Base-by-base conservation (phyloP, 2,888 invertebrate genomes). In the Drosophila tanythrix region DNA sequence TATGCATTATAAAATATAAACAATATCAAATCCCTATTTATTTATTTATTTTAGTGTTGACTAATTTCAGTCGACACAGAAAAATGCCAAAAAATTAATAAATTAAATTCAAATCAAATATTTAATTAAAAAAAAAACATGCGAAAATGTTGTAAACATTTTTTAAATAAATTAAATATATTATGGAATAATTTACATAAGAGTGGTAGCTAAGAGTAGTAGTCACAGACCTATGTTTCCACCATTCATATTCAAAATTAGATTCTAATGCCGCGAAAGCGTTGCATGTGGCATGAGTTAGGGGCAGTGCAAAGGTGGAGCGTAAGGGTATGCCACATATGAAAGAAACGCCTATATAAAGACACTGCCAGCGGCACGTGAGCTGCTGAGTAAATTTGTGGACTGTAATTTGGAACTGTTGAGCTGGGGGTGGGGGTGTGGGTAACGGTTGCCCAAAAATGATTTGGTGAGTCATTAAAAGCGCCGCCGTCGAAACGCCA, bases 401-500 rank as follows among this genome's bases (percentile, higher is more conserved):
- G 52, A 27, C 38, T 40, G 21, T 25, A 38, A 27, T 25, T 40
- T 38, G 18, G 13, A 31, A 8, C 15, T 33, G 68, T 31, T 55
- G 29, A 29, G 43, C n/a, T 18, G 36, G 36, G 29, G 25, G 51
- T 13, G 27, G 53, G 46, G 40, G 40, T 2, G 40, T 0, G 40
- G 1, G 15, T 25, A 46, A 46, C 40, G 40, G 35, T 55, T 55
- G 58, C 21, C 6, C 33, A 21, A 40, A 57, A 60, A 58, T 74
- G 64, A 64, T 62, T 63, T 53, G 57, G 25, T 86, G 86, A 87
- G 84, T 87, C 86, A 87, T 90, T 84, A 87, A 87, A 87, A 83
- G 85, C 67, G 69, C 76, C 87, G 90, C 68, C 82, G 67, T 62
- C 80, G 68, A 53, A 78, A 66, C 73, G 48, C 67, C 57, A 69